Evolutionary conservation across 1,140 invertebrate species (phyloP).

Genomic region (Panulirus ornatus): DNA sequence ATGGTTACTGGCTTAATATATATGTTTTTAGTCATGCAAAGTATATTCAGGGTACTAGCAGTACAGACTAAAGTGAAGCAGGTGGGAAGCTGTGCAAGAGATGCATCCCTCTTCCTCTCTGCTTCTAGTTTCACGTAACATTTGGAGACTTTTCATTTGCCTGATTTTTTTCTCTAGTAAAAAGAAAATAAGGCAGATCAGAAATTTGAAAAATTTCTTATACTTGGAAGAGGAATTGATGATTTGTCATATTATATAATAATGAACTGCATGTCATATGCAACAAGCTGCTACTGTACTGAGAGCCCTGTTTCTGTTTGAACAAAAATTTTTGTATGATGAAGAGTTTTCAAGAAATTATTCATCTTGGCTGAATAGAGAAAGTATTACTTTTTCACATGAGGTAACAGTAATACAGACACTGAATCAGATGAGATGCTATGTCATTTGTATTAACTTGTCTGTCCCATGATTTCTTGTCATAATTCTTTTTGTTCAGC

Average conservation of each 20-base stretch:
- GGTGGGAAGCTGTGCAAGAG: background rate
- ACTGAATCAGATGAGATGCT: background rate
- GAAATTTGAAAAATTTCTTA: background rate
- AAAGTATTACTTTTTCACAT: background rate
- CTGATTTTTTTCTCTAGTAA: background rate
- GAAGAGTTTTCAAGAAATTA: too few species aligned
- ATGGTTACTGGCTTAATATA: conserved; percentile 37
- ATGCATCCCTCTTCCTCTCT: background rate
- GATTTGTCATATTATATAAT: background rate
- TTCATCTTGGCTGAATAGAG: background rate
- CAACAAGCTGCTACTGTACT: background rate
- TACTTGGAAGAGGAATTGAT: background rate
- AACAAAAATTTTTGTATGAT: background rate
- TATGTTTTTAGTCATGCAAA: conserved; percentile 15
- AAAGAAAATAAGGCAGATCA: background rate
- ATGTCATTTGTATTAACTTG: background rate
- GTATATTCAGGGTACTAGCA: background rate
- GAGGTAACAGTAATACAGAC: background rate
- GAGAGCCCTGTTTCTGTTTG: background rate
- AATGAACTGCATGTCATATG: background rate
- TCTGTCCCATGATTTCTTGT: background rate
- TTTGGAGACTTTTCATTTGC: background rate
- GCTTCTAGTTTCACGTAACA: background rate
- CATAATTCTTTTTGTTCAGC: conserved; percentile 15
- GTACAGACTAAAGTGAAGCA: background rate